Evolutionary conservation across 1,140 invertebrate species (phyloP), one percentile per base, ranked within the genome.

Genomic region (Pogonus chalceus): DNA sequence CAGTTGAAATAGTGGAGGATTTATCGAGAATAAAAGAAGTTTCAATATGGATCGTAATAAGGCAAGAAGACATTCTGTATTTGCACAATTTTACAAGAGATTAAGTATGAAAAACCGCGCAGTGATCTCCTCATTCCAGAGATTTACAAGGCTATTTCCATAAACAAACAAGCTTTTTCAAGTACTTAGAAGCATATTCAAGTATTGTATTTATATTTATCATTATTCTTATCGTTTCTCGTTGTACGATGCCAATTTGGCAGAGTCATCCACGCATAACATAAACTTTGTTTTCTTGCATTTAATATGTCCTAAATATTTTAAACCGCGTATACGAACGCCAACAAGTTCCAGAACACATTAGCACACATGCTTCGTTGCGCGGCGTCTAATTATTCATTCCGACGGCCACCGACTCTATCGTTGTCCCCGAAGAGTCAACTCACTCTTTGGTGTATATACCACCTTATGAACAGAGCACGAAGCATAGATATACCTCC

Each of bases 301-400:
- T 43, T 43, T 43, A 43, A 43, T 43, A 43, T 16, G 37, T 43
- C 37, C 37, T 43, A 43, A 43, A 43, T 43, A 43, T 43, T 43
- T 43, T 18, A 43, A 43, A 43, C 37, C 37, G 18, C 18, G 9
- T 16, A 43, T 43, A 12, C 37, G 37, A 4, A 43, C 7, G 18
- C 37, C 37, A 43, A 43, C 37, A 43, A 43, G 37, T 43, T 43
- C 14, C 18, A 18, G 9, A 43, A 43, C 18, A 43, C 4, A 43
- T n/a, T n/a, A n/a, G n/a, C 37, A 43, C 18, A 43, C 37, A 43
- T 43, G 18, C 37, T 12, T n/a, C n/a, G 37, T 43, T 16, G 37
- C 9, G 14, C 14, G 4, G 4, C 26, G 4, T 7, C 4, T 18
- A 43, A 43, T 43, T 43, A 43, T 43, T 43, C 37, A 43, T 43